A percentile compares a stretch with the other conserved stretches of the same genome.
Conservation (phyloP, 2,113 vertebrate genomes). For the Sialia sialis region DNA sequence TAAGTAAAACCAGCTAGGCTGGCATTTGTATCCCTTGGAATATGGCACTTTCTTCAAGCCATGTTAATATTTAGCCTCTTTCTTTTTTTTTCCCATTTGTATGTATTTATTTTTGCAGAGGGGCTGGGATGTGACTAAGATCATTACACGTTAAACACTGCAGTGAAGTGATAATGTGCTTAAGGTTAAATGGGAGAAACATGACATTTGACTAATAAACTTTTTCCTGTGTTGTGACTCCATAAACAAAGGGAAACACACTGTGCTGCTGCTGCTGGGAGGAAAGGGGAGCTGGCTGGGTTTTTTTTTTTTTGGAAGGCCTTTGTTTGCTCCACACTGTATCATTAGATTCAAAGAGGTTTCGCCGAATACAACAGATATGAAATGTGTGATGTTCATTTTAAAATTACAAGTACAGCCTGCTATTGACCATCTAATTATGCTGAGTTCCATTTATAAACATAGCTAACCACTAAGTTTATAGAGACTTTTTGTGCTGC, state of each 20-base stretch:
- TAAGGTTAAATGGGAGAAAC: constrained; percentile 53
- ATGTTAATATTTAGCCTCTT: constrained; percentile 12
- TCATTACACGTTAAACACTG: constrained; percentile 18
- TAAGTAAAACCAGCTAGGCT: constrained; percentile 63
- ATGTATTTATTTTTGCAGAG: constrained; percentile 38
- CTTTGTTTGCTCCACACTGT: constrained; percentile 29
- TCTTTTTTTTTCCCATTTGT: not conserved
- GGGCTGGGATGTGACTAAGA: constrained; percentile 37
- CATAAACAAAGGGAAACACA: constrained; percentile 52
- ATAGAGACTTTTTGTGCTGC: constrained; percentile 90
- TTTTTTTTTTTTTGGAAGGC: not conserved
- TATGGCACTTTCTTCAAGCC: constrained; percentile 7
- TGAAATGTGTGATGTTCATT: constrained; percentile 76
- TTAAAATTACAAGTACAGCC: constrained; percentile 80
- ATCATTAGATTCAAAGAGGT: constrained; percentile 12
- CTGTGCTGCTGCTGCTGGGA: not conserved
- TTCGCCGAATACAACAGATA: constrained; percentile 52
- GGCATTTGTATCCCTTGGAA: constrained; percentile 49
- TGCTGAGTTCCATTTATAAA: constrained; percentile 91
- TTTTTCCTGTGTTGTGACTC: constrained; percentile 55
- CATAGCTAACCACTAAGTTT: constrained; percentile 88
- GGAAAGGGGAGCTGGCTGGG: not conserved
- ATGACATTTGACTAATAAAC: constrained; percentile 32
- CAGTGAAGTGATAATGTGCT: constrained; percentile 40
- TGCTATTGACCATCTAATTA: constrained; percentile 89